Conservation (phyloP, 2,113 vertebrate species). For the Ahaetulla prasina region DNA sequence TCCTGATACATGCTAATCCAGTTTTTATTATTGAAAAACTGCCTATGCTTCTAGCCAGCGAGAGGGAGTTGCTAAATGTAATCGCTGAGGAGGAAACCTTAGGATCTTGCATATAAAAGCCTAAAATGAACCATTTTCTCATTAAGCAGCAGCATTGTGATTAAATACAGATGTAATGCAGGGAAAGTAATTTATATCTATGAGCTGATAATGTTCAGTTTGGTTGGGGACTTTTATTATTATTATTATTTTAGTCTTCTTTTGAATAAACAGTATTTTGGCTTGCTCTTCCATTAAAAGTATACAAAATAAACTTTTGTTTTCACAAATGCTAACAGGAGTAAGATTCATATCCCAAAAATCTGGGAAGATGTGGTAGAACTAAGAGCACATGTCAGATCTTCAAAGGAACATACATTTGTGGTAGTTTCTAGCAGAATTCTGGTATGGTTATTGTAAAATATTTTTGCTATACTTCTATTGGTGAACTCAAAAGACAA, state of each 20-base stretch:
- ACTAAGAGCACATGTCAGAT: background rate
- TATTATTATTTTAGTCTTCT: background rate
- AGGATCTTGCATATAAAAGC: slow-evolving; percentile 66
- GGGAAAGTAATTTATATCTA: slow-evolving; percentile 60
- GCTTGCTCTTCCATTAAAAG: background rate
- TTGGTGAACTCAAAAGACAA: background rate
- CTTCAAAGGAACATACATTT: background rate
- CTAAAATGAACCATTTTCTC: slow-evolving; percentile 71
- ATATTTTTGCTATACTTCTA: background rate
- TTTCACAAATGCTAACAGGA: background rate
- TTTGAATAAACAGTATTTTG: background rate
- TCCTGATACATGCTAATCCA: slow-evolving; percentile 98
- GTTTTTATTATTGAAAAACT: slow-evolving; percentile 99
- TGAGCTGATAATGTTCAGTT: slow-evolving; percentile 39
- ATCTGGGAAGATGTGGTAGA: background rate
- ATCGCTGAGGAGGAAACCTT: slow-evolving; percentile 76
- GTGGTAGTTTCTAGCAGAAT: background rate
- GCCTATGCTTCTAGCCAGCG: slow-evolving; percentile 81
- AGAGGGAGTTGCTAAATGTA: slow-evolving; percentile 78
- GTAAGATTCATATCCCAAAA: background rate
- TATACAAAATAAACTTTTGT: background rate
- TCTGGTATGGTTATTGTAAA: background rate
- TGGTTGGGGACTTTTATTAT: background rate
- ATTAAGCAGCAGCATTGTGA: slow-evolving; percentile 62
- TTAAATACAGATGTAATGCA: slow-evolving; percentile 66